A percentile compares a stretch with the other conserved stretches of the same genome.
Evolutionary conservation across 2,888 invertebrate species (phyloP).

Genomic region (Hybos culiciformis): DNA sequence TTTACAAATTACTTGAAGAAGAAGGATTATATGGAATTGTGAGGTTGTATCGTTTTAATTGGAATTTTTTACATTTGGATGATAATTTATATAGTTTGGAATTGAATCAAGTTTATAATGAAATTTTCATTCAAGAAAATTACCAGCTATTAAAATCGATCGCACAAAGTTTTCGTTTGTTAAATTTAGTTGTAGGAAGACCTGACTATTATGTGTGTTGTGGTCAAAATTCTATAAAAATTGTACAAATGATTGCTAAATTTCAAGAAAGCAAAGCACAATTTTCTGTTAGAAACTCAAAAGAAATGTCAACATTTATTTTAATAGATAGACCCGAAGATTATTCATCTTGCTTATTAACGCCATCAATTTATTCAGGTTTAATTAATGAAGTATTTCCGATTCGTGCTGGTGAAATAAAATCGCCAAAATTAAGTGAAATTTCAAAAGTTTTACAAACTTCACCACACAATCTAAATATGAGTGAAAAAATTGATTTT

Average conservation of each 20-base stretch:
- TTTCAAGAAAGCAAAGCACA: constrained; percentile 21
- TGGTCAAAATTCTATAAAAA: constrained; percentile 51
- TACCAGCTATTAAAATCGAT: constrained; percentile 58
- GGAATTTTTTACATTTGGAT: constrained; percentile 79
- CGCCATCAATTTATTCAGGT: constrained; percentile 86
- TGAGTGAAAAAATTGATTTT: not conserved
- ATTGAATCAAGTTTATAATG: constrained; percentile 59
- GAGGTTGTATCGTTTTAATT: constrained; percentile 62
- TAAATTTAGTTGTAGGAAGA: constrained; percentile 64
- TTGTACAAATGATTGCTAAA: constrained; percentile 40
- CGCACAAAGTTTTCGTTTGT: constrained; percentile 65
- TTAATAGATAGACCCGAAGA: constrained; percentile 79
- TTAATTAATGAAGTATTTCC: constrained; percentile 79
- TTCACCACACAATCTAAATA: too few relatives aligned
- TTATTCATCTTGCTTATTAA: constrained; percentile 70
- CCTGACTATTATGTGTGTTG: constrained; percentile 50
- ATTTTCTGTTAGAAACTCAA: constrained; percentile 37
- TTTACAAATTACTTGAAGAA: constrained; percentile 60
- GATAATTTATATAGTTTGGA: constrained; percentile 77
- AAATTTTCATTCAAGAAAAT: constrained; percentile 65
- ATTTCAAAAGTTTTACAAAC: constrained; percentile 14
- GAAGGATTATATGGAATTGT: constrained; percentile 69
- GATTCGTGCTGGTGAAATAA: constrained; percentile 66
- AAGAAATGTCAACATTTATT: constrained; percentile 54
- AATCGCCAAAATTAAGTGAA: constrained; percentile 45